Evolutionary conservation across 2,888 invertebrate genomes (phyloP).

Genomic region (Euzophera pinguis): DNA sequence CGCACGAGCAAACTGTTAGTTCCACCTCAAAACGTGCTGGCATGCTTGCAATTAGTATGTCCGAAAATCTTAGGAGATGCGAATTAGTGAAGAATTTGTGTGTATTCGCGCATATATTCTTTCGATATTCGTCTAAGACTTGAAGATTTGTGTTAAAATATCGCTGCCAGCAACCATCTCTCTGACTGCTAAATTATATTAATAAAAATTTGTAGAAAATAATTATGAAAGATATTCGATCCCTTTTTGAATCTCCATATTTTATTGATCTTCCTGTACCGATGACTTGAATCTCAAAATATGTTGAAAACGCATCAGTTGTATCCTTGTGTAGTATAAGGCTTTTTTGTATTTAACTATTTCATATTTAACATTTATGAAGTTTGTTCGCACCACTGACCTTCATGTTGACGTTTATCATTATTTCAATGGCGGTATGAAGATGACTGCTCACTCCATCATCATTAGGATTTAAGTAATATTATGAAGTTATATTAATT

Average conservation of each 20-base stretch:
- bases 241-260: slow-evolving; percentile 10
- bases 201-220: slow-evolving; percentile 35
- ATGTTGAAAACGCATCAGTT: slow-evolving; percentile 31
- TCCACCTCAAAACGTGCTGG: slow-evolving; percentile 3
- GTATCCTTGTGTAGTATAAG: slow-evolving; percentile 42
- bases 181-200: slow-evolving; percentile 36
- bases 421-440: slow-evolving; percentile 27
- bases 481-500: not conserved
- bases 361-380: slow-evolving; percentile 41
- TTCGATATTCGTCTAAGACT: no score
- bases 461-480: slow-evolving; percentile 1
- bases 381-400: slow-evolving; percentile 45
- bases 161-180: slow-evolving; percentile 24
- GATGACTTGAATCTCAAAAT: slow-evolving; percentile 7
- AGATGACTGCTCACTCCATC: slow-evolving; percentile 21
- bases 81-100: no score
- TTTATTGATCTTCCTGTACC: slow-evolving; percentile 11
- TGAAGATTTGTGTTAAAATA: no score
- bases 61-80: no score
- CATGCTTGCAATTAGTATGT: not conserved
- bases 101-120: no score
- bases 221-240: slow-evolving; percentile 13
- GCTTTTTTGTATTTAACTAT: slow-evolving; percentile 47
- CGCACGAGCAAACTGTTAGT: not conserved
- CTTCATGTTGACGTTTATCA: slow-evolving; percentile 42